These are phyloP conservation scores for Chaenodraco wilsoni DNA, from an alignment of 2,797 vertebrate species.

Conservation along the genomic window DNA sequence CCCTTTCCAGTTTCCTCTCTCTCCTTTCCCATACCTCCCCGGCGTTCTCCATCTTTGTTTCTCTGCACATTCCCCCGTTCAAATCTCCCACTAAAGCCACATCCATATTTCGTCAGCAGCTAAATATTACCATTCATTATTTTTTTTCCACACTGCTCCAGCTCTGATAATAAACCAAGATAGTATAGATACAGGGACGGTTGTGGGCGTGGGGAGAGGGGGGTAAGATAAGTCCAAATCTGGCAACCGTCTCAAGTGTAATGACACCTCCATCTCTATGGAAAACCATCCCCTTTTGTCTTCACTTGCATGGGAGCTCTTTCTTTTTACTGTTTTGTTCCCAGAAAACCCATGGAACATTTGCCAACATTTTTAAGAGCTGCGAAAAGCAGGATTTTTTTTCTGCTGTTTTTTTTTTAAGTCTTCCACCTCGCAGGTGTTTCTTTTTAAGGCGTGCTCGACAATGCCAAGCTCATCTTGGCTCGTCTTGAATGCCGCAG, in stretches of 20 bases:
- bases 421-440: conserved; percentile 85
- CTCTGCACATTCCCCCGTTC: conserved; percentile 63
- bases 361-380: conserved; percentile 85
- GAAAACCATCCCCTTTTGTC: conserved; percentile 82
- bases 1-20: conserved; percentile 65
- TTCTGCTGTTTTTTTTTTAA: conserved; percentile 73
- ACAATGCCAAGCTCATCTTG: conserved; percentile 83
- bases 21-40: conserved; percentile 50
- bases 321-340: conserved; percentile 82
- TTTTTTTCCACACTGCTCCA: conserved; percentile 48
- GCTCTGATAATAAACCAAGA: conserved; percentile 63
- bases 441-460: conserved; percentile 82
- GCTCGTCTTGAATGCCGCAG: conserved; percentile 80
- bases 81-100: conserved; percentile 53
- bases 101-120: conserved; percentile 69
- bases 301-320: conserved; percentile 79
- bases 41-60: conserved; percentile 65
- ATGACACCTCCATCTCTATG: conserved; percentile 81
- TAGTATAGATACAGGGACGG: conserved; percentile 63
- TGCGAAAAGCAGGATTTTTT: conserved; percentile 81
- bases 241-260: conserved; percentile 81
- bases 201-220: conserved; percentile 33
- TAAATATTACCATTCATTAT: conserved; percentile 66
- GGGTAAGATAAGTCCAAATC: conserved; percentile 75
- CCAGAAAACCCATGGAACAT: conserved; percentile 80